Evolutionary conservation across 35 echinoderm and acorn worm species (phyloP).

Genomic region (Chiridota heheva): DNA sequence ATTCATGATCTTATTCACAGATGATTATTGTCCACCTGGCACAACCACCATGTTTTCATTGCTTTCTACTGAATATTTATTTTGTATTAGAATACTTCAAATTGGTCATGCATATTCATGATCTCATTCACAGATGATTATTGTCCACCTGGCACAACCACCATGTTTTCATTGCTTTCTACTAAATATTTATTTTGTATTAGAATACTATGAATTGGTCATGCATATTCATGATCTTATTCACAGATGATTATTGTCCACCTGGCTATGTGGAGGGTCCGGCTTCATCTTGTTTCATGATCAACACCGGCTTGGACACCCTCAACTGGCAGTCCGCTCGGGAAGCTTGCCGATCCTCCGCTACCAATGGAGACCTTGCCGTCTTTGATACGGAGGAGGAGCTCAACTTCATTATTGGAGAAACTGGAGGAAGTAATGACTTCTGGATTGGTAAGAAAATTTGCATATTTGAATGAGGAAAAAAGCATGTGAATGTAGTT

Average conservation of each 20-base stretch:
- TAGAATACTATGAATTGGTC: too few species aligned
- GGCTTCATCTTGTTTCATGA: constrained; percentile 68
- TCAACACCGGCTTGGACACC: constrained; percentile 15
- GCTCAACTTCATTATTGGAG: constrained; percentile 31
- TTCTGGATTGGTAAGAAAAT: constrained; percentile 65
- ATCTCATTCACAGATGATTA: constrained; percentile 24
- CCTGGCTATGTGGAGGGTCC: constrained; percentile 53
- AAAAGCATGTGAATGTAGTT: not conserved
- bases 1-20: too few species aligned
- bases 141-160: constrained; percentile 67
- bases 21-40: too few species aligned
- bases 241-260: constrained; percentile 55
- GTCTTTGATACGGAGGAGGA: constrained; percentile 58
- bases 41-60: too few species aligned
- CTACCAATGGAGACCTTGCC: constrained; percentile 42
- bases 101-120: too few species aligned
- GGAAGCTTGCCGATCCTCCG: constrained; percentile 39
- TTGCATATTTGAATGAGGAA: not conserved
- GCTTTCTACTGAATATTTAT: too few species aligned
- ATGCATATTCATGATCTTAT: not conserved
- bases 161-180: too few species aligned
- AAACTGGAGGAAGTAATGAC: constrained; percentile 4
- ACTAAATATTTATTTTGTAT: too few species aligned
- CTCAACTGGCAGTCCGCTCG: constrained; percentile 73
- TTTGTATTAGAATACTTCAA: too few species aligned